Base-by-base conservation (phyloP, 2,888 invertebrate genomes). In the Athetis lepigone region DNA sequence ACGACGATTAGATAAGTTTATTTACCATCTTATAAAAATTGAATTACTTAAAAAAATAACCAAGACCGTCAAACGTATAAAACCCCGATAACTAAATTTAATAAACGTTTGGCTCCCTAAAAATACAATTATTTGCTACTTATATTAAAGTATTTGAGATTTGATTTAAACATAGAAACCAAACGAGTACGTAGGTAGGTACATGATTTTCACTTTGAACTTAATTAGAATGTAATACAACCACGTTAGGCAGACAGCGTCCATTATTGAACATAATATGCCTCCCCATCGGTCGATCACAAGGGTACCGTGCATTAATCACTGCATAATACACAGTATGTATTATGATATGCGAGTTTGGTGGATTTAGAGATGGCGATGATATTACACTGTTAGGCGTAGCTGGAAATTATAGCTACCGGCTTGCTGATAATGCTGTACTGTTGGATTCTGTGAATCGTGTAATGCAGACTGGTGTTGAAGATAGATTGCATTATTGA, bases 141-240 rank as follows among this genome's bases (percentile, higher is more conserved):
- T n/a, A n/a, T n/a, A n/a, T n/a, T n/a, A n/a, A n/a, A n/a, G n/a
- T n/a, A n/a, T n/a, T n/a, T n/a, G n/a, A n/a, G n/a, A n/a, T n/a
- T n/a, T n/a, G n/a, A n/a, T n/a, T n/a, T n/a, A n/a, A n/a, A n/a
- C n/a, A 29, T 25, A 25, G 6, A 25, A 7, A 16, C 18, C 19
- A 7, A n/a, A 13, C 25, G 11, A 2, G 6, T 37, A 13, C n/a
- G 3, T 27, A 11, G 6, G 25, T 8, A 11, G 36, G n/a, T 29
- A 36, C 18, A 40, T 39, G 7, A 49, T 49, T 49, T 46, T 37
- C 11, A 37, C 39, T 70, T 27, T 21, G 13, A 51, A 58, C 45
- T 23, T 76, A 76, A 72, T 76, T 70, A 76, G 50, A 76, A 76
- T 63, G 33, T 76, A 62, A 76, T 70, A 63, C 54, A 58, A 58